Percentiles rank a stretch among this genome's conserved stretches.
phyloP scores from a whole-genome alignment of 2,888 invertebrate species.

The Drosophila longiperda region DNA sequence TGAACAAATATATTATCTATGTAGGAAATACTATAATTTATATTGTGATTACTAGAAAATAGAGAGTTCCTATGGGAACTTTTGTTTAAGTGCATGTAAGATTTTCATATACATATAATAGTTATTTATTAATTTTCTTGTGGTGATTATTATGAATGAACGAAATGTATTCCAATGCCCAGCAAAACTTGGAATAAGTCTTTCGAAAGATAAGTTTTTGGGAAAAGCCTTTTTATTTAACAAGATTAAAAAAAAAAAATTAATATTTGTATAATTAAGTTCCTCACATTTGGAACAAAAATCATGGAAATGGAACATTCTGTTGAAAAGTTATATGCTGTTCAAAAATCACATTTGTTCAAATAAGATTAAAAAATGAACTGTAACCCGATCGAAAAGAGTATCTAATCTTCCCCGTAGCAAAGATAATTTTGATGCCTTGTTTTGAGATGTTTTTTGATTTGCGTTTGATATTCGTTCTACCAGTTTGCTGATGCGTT shows the following conservation, averaged over 20 bases:
- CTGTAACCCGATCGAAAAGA: not conserved
- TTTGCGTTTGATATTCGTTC: slow-evolving; percentile 39
- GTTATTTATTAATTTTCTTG: too few relatives aligned
- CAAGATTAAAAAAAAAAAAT: too few relatives aligned
- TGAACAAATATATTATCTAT: not conserved
- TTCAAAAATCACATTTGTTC: not conserved
- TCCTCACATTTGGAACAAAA: too few relatives aligned
- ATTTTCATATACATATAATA: too few relatives aligned
- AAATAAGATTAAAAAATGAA: too few relatives aligned
- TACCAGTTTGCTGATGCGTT: slow-evolving; percentile 14
- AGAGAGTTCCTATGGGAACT: not conserved
- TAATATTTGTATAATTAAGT: too few relatives aligned
- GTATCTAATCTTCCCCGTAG: not conserved
- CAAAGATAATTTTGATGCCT: not conserved
- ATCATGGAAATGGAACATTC: not conserved
- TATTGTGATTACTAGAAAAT: not conserved
- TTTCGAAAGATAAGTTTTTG: too few relatives aligned
- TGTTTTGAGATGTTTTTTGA: slow-evolving; percentile 38
- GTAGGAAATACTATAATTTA: not conserved
- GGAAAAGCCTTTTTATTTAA: too few relatives aligned
- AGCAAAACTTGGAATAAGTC: too few relatives aligned
- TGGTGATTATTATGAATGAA: too few relatives aligned
- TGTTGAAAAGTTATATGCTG: not conserved
- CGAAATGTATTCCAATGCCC: too few relatives aligned
- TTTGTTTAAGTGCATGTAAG: too few relatives aligned